Evolutionary conservation across 2,113 vertebrate genomes (phyloP).

Genomic region (Mustelus asterias): DNA sequence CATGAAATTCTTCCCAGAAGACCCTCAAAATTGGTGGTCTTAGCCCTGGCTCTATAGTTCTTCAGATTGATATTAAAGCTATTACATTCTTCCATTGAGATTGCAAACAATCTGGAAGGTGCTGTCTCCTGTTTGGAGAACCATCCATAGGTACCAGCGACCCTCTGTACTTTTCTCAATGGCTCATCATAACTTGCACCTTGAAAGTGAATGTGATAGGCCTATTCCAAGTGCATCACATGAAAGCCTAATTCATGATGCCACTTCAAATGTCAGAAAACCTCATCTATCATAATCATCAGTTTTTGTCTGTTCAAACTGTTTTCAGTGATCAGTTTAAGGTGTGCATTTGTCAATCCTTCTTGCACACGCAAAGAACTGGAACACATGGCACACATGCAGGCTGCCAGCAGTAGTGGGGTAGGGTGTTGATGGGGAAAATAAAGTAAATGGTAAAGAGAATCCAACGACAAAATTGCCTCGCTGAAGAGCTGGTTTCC

Average conservation of each 20-base stretch:
- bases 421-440: too few species aligned
- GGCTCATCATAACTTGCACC: background rate
- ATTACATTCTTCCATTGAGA: background rate
- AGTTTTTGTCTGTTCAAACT: too few species aligned
- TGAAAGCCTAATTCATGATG: background rate
- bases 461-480: background rate
- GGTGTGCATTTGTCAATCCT: too few species aligned
- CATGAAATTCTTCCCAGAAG: background rate
- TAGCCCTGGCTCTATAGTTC: background rate
- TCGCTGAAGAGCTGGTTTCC: too few species aligned
- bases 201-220: background rate
- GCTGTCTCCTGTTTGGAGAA: background rate
- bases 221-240: background rate
- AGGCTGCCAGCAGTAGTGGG: too few species aligned
- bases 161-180: background rate
- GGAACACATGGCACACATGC: too few species aligned
- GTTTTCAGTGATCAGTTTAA: too few species aligned
- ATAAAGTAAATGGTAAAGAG: too few species aligned
- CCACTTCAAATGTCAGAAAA: background rate
- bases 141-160: background rate
- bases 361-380: too few species aligned
- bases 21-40: background rate
- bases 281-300: background rate
- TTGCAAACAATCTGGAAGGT: background rate
- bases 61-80: background rate